Percentiles rank a stretch among this genome's conserved stretches.
Evolutionary conservation across 2,888 invertebrate species (phyloP).

Genomic region (Pterobdella sp.): DNA sequence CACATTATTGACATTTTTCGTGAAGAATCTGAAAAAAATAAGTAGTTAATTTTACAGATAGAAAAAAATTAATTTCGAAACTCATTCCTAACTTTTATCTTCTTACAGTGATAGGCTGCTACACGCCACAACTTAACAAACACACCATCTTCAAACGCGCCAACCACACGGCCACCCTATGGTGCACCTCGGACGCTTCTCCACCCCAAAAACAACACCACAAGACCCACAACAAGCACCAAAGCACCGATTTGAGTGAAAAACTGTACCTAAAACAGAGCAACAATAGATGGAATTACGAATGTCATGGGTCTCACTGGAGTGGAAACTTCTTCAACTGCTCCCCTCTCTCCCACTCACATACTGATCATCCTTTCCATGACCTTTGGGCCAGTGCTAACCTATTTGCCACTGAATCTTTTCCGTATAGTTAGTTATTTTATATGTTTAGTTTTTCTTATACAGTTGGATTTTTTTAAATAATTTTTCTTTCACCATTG

Average conservation of each 20-base stretch:
- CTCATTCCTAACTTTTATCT: too few relatives aligned
- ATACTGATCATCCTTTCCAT: background rate
- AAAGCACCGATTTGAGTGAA: background rate
- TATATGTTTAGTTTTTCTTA: too few relatives aligned
- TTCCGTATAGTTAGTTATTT: slow-evolving; percentile 24
- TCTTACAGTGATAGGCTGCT: slow-evolving; percentile 2
- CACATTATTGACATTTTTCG: too few relatives aligned
- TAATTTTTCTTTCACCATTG: too few relatives aligned
- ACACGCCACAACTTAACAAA: background rate
- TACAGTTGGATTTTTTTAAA: too few relatives aligned
- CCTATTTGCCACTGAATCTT: slow-evolving; percentile 18
- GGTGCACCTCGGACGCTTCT: background rate
- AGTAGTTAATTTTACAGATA: too few relatives aligned
- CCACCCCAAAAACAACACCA: too few relatives aligned
- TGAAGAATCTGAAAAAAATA: too few relatives aligned
- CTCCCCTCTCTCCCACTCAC: background rate
- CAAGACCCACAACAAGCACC: too few relatives aligned
- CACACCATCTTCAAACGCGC: background rate
- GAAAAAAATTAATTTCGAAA: too few relatives aligned
- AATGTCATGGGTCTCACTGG: background rate
- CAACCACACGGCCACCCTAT: slow-evolving; percentile 1
- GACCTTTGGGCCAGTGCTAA: slow-evolving; percentile 19
- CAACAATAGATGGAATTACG: background rate
- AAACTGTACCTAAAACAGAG: background rate
- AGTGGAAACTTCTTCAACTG: background rate